phyloP scores from a whole-genome alignment of 2,113 vertebrate species.

The Machaerirhynchus nigripectus region DNA sequence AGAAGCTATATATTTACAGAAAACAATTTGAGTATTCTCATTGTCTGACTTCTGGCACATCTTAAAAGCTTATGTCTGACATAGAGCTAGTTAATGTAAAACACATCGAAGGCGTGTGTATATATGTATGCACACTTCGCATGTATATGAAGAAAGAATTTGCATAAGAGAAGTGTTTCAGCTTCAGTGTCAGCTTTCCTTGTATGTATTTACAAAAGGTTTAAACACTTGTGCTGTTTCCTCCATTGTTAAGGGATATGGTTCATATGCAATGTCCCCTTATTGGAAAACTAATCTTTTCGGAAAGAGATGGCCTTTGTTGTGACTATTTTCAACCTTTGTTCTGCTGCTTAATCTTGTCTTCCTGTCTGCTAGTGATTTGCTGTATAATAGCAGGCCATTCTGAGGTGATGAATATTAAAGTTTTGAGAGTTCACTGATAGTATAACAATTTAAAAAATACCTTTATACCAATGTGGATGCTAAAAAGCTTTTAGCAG shows the following conservation, averaged over 20 bases:
- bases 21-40: neutral
- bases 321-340: neutral
- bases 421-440: neutral
- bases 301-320: neutral
- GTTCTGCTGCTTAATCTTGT: neutral
- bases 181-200: neutral
- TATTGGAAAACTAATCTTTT: neutral
- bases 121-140: neutral
- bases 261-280: neutral
- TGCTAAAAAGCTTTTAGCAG: no score
- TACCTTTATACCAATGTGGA: accelerated
- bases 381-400: neutral
- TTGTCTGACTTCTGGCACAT: neutral
- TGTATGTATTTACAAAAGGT: neutral
- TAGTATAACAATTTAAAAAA: neutral
- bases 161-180: neutral
- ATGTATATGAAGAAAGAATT: neutral
- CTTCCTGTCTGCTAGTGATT: neutral
- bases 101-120: neutral
- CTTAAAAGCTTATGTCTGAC: neutral
- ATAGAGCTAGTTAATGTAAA: neutral
- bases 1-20: neutral
- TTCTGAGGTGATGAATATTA: neutral
- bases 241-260: neutral
- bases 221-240: neutral